Percentiles rank a stretch among this genome's conserved stretches.
phyloP scores from a whole-genome alignment of 2,113 vertebrate genomes.

The Oenanthe melanoleuca region DNA sequence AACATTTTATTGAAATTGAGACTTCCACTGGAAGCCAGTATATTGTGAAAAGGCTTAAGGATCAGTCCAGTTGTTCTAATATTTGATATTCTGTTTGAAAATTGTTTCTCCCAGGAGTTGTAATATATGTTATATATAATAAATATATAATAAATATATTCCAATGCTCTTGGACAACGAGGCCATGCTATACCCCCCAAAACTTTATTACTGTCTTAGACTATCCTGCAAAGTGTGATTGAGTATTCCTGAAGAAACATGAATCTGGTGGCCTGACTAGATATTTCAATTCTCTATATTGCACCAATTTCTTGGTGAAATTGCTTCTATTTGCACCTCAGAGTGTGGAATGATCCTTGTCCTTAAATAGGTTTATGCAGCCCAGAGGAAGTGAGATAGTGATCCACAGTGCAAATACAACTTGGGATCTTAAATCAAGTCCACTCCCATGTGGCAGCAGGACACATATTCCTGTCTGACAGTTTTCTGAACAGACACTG shows the following conservation, averaged over 20 bases:
- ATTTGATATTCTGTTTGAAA: neutral
- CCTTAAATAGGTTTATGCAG: neutral
- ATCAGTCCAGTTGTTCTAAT: fast-evolving
- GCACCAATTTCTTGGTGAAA: neutral
- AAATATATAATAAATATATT: neutral
- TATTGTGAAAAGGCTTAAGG: neutral
- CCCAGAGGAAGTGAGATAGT: neutral
- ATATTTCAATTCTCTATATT: neutral
- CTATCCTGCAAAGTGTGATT: neutral
- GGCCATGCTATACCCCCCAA: neutral
- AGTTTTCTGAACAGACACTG: neutral
- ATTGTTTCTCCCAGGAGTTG: neutral
- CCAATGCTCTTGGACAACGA: neutral
- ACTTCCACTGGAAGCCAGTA: neutral
- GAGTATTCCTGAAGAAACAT: neutral
- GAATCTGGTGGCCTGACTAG: neutral
- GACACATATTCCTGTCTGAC: neutral
- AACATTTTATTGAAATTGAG: neutral
- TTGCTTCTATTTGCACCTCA: neutral
- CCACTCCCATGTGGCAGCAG: neutral
- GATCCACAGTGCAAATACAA: neutral
- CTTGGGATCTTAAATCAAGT: neutral
- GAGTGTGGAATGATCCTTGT: neutral
- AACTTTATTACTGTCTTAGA: neutral
- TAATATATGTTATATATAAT: neutral